Evolutionary conservation across 2,113 vertebrate genomes (phyloP), one percentile per base, ranked within the genome.

Genomic region (Oplegnathus fasciatus): DNA sequence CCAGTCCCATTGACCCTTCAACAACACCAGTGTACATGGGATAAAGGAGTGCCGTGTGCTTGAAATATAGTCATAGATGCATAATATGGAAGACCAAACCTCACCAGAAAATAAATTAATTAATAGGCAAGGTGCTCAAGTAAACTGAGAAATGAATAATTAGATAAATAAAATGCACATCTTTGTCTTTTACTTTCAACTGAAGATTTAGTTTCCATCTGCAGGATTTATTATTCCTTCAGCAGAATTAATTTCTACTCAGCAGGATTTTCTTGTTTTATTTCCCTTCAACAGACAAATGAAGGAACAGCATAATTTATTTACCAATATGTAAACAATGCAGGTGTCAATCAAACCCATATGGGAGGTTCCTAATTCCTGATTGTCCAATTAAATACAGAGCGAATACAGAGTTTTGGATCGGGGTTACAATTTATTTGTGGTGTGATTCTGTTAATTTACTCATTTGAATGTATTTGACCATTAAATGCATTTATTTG

Each of bases 1-100:
- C 34, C 52, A 57, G 20, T 72, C 74, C 89, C 84, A 83, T 13
- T 75, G 85, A 87, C 62, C 83, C 65, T 9, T 70, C 28, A 69
- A 81, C 73, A 73, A 18, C 80, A 89, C 81, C 83, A 81, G 83
- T 90, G 83, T 28, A 40, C 60, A 77, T 22, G 61, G 4, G 37
- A 62, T 5, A 58, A 64, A 26, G n/a, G 14, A 64, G 34, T 60
- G 42, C 15, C 32, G 46, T n/a, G 50, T 54, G 67, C 7, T 18
- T 46, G 52, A 34, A 80, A 66, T 14, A 30, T 17, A 57, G 24
- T 30, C 26, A 17, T 1, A 62, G 30, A n/a, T 32, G 30, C n/a
- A 78, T 54, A 20, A 22, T 3, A 30, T 5, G 1, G 40, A 52
- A 34, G 17, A 65, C 22, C 6, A 60, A 78, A 30, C 24, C 48